Percentiles rank a stretch among this genome's conserved stretches.
Evolutionary conservation across 2,113 vertebrate genomes (phyloP).

Genomic region (Chaetorhynchus papuensis): DNA sequence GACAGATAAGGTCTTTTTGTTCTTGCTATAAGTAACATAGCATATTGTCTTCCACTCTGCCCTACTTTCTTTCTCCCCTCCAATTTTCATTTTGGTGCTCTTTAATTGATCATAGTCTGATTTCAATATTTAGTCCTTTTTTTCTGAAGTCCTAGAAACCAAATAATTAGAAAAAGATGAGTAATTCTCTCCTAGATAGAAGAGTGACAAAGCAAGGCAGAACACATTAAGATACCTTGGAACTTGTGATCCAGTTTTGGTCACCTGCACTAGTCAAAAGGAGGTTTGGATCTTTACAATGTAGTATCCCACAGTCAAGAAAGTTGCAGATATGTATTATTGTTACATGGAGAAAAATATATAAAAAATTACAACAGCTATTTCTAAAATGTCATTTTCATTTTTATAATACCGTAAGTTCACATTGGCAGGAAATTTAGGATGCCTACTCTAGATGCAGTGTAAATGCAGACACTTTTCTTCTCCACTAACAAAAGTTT

Average conservation of each 20-base stretch:
- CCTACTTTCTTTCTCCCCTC: background rate
- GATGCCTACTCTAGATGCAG: background rate
- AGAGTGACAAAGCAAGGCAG: background rate
- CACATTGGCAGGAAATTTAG: background rate
- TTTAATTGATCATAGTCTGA: background rate
- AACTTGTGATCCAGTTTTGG: background rate
- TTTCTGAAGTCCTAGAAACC: background rate
- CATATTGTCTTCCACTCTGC: fast-evolving
- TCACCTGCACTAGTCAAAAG: background rate
- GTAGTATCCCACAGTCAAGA: background rate
- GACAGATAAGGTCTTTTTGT: background rate
- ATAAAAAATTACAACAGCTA: background rate
- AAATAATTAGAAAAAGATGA: background rate
- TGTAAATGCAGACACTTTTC: background rate
- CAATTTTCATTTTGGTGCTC: background rate
- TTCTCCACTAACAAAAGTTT: background rate
- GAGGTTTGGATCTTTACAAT: background rate
- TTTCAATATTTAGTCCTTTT: background rate
- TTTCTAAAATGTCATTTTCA: background rate
- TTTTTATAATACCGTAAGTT: background rate
- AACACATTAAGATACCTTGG: background rate
- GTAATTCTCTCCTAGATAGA: background rate
- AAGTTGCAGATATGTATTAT: background rate
- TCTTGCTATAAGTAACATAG: background rate
- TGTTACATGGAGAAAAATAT: background rate